Evolutionary conservation across 2,797 vertebrate species (phyloP), one percentile per base, ranked within the genome.

Genomic region (Euthynnus affinis): DNA sequence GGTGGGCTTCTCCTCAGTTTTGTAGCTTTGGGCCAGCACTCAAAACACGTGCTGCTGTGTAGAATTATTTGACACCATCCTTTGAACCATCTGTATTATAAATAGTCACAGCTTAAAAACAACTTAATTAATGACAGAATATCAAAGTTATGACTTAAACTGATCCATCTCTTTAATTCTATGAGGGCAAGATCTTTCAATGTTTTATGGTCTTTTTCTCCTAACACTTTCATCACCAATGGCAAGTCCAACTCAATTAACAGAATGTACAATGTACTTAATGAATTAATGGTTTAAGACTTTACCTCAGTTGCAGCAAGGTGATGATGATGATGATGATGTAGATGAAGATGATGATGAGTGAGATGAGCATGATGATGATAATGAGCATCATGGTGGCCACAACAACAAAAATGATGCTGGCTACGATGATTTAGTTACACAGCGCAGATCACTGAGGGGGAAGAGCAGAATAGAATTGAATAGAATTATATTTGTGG

Each of bases 221-320:
- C 15, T 22, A 67, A 7, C 32, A 51, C 32, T 70, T 64, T 53
- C 9, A 64, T 70, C 34, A 75, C 53, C 56, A 23, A 48, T 25
- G 12, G 7, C 40, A 44, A 60, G 5, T 15, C 8, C 55, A 49
- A 63, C 29, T 1, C 7, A 49, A 29, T 22, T 8, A 34, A 53
- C 17, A 60, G 18, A 9, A 65, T 13, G 25, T 23, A 53, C 12
- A 55, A 27, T 2, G 53, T 5, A 32, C 58, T 67, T 7, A 40
- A 15, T 12, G 18, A 9, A 10, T 13, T 2, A 34, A 25, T 12
- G 8, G 18, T 49, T 71, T 13, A 9, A 71, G 22, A 87, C 73
- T 78, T 92, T 92, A 94, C 93, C 92, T 94, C 46, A 48, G 17
- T 78, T 57, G 80, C 76, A 49, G 73, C 70, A 60, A 62, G 74